Base-by-base conservation (phyloP, 2,113 vertebrate genomes). In the Megaceryle maxima region DNA sequence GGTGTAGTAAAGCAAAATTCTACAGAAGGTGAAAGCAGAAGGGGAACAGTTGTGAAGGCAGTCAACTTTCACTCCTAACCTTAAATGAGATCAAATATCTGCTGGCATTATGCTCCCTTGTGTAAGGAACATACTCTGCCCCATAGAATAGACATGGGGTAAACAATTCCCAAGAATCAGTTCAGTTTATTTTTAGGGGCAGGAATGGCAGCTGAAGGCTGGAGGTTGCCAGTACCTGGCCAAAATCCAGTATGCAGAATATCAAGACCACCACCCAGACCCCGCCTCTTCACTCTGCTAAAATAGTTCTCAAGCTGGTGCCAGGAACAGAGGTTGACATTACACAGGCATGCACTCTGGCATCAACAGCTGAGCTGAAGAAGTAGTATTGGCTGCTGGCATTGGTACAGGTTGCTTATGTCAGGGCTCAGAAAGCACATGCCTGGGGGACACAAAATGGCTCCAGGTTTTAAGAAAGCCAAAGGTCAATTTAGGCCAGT, bases 221-320 rank as follows among this genome's bases (percentile, higher is more conserved):
- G 62, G 80, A 88, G 64, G 81, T 76, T 94, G 77, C 62, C 81
- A 79, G 59, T 57, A 82, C 55, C 78, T 96, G 96, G 87, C 83
- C 70, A 66, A 91, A 91, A 73, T 94, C 96, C 96, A 97, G 94
- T 10, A 96, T 87, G 88, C 11, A 5, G 87, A 83, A 62, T 69
- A 95, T 67, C 50, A 79, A 84, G 92, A 92, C 83, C 92, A 94
- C 50, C 50, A 89, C 89, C 94, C 78, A 55, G 91, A 85, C 86
- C 91, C 67, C 6, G 8, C 96, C 92, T 92, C 83, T 89, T 82
- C 94, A 87, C 78, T 76, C 41, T 70, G 74, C 92, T 95, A 96
- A 96, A 97, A 94, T 89, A 94, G 96, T 74, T 94, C 77, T 79
- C 44, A 70, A 91, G 86, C 62, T 92, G 83, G 63, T 97, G 94